Conservation (phyloP, 2,797 vertebrate genomes). For the Huso huso region DNA sequence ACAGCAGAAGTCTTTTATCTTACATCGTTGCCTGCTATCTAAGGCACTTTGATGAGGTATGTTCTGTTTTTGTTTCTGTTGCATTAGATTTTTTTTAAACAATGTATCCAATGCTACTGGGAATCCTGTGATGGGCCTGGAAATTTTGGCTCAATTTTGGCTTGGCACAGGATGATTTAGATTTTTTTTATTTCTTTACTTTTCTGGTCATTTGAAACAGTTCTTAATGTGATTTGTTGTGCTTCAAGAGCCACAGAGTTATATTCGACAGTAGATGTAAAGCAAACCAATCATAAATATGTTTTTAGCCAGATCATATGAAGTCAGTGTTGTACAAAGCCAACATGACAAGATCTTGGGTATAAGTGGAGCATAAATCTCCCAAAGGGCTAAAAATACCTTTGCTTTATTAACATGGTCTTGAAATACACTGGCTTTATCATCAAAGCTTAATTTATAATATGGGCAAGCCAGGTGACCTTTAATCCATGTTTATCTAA, state of each 20-base stretch:
- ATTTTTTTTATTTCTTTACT: conserved; percentile 50
- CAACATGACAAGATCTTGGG: conserved; percentile 40
- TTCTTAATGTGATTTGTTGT: conserved; percentile 14
- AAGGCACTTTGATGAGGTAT: conserved; percentile 87
- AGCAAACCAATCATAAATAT: conserved; percentile 63
- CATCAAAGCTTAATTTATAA: no score
- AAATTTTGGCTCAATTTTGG: conserved; percentile 54
- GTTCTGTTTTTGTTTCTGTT: conserved; percentile 65
- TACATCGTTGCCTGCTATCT: conserved; percentile 93
- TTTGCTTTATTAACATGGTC: conserved; percentile 14
- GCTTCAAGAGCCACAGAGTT: conserved; percentile 38
- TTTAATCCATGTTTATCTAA: no score
- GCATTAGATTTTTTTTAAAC: conserved; percentile 38
- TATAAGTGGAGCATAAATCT: conserved; percentile 28
- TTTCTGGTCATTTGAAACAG: conserved; percentile 27
- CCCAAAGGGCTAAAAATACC: conserved; percentile 14
- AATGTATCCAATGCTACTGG: no score
- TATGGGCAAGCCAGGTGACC: no score
- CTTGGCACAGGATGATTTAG: conserved; percentile 51
- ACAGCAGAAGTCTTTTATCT: conserved; percentile 78
- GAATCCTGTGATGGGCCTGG: conserved; percentile 48
- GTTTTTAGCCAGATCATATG: conserved; percentile 67
- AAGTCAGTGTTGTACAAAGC: conserved; percentile 47
- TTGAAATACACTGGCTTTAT: neutral
- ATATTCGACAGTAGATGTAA: conserved; percentile 55